These are phyloP conservation scores for Junonia oenone DNA, from an alignment of 2,888 invertebrate genomes.

Conservation along the genomic window DNA sequence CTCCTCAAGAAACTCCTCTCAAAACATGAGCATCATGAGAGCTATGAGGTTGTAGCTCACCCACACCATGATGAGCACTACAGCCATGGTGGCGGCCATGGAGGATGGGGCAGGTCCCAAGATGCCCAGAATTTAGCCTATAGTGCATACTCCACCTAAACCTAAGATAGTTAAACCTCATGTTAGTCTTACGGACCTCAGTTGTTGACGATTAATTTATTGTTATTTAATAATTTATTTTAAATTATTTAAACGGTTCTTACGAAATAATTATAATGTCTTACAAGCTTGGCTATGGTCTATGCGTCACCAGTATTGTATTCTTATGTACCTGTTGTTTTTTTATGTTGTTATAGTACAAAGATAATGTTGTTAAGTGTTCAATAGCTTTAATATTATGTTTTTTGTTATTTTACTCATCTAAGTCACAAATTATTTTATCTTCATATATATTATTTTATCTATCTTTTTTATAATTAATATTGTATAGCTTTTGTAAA, in stretches of 20 bases:
- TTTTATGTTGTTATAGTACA: conserved; percentile 45
- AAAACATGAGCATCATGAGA: conserved; percentile 83
- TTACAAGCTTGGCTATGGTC: conserved; percentile 19
- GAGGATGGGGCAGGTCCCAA: conserved; percentile 83
- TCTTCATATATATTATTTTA: conserved; percentile 33
- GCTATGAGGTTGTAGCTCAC: conserved; percentile 88
- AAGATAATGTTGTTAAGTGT: conserved; percentile 43
- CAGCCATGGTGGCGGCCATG: conserved; percentile 76
- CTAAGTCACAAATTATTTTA: conserved; percentile 30
- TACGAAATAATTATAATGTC: background rate
- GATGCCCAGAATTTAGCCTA: conserved; percentile 86
- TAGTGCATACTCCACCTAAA: conserved; percentile 80
- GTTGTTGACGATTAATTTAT: conserved; percentile 56
- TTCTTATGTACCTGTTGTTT: conserved; percentile 30
- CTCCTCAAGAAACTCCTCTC: conserved; percentile 83
- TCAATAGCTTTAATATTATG: conserved; percentile 52
- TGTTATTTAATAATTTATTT: conserved; percentile 69
- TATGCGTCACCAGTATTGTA: conserved; percentile 30
- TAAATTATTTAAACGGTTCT: conserved; percentile 43
- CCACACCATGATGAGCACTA: conserved; percentile 82
- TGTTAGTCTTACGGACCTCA: conserved; percentile 65
- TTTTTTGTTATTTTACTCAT: conserved; percentile 34
- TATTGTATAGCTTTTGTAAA: conserved; percentile 62
- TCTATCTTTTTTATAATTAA: conserved; percentile 47
- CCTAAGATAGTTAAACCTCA: conserved; percentile 43